Conservation (phyloP, 35 echinoderm and acorn worm genomes). For the Chiridota heheva region DNA sequence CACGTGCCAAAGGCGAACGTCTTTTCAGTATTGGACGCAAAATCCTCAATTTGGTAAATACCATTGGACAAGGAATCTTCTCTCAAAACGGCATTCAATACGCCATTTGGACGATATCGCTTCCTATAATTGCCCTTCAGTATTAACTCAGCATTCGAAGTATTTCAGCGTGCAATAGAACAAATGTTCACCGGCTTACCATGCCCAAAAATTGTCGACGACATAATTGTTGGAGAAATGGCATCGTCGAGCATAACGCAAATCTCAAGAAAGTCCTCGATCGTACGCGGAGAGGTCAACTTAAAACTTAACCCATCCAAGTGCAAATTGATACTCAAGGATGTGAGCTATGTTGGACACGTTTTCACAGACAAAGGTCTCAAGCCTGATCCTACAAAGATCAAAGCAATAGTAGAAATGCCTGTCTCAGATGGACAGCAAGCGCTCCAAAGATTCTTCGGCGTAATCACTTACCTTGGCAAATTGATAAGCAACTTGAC, state of each 20-base stretch:
- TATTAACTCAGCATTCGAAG: constrained; percentile 48
- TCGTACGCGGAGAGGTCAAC: constrained; percentile 22
- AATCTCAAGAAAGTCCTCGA: constrained; percentile 42
- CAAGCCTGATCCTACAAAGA: constrained; percentile 41
- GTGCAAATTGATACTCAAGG: constrained; percentile 49
- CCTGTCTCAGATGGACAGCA: constrained; percentile 39
- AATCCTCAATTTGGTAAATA: constrained; percentile 54
- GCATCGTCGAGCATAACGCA: constrained; percentile 13
- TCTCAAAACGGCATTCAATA: constrained; percentile 23
- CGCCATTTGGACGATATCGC: constrained; percentile 26
- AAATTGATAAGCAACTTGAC: constrained; percentile 59
- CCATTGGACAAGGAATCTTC: constrained; percentile 46
- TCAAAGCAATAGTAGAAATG: constrained; percentile 55
- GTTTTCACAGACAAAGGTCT: constrained; percentile 60
- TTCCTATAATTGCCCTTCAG: constrained; percentile 31
- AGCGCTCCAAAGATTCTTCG: constrained; percentile 43
- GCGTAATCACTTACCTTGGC: constrained; percentile 63
- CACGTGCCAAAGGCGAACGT: no score
- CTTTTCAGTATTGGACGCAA: no score
- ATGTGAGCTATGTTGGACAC: constrained; percentile 62
- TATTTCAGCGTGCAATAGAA: constrained; percentile 44
- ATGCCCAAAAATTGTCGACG: constrained; percentile 33
- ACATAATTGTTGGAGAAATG: constrained; percentile 32
- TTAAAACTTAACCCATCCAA: constrained; percentile 16
- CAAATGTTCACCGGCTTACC: constrained; percentile 37